A percentile compares a stretch with the other conserved stretches of the same genome.
Conservation (phyloP, 2,113 vertebrate species). For the Sylvicapra grimmia region DNA sequence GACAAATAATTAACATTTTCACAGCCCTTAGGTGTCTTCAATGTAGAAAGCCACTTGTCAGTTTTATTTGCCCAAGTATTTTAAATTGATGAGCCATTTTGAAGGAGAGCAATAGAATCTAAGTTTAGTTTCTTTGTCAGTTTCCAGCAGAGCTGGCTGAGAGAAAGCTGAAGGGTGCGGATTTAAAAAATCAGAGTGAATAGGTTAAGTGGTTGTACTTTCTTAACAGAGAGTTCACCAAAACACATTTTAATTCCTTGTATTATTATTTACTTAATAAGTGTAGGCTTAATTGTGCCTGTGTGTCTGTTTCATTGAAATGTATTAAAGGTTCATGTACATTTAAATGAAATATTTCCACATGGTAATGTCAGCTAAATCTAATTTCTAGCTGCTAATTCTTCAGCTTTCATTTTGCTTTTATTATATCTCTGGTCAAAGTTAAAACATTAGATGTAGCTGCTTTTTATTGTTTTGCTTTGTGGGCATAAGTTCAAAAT, state of each 20-base stretch:
- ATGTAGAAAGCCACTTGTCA: background rate
- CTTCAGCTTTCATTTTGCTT: background rate
- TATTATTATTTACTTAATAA: slow-evolving; percentile 19
- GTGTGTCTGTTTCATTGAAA: slow-evolving; percentile 19
- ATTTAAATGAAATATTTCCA: background rate
- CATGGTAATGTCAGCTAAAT: fast-evolving
- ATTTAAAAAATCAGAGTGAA: slow-evolving; percentile 39
- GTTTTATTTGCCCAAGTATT: slow-evolving; percentile 46
- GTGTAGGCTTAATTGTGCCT: background rate
- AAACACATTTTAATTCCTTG: background rate
- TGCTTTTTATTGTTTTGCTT: background rate
- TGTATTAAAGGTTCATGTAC: background rate
- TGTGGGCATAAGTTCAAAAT: background rate
- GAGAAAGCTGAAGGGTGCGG: background rate
- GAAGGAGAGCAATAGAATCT: slow-evolving; percentile 13
- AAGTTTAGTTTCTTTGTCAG: background rate
- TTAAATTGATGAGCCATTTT: slow-evolving; percentile 18
- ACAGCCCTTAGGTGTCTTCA: background rate
- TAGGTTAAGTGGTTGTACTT: background rate
- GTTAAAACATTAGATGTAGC: background rate
- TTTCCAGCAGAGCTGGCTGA: slow-evolving; percentile 19
- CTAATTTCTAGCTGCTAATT: background rate
- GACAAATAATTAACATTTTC: background rate
- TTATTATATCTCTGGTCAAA: background rate
- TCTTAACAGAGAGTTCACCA: background rate